Base-by-base conservation (phyloP, 2,888 invertebrate species). In the Hypomecis punctinalis region DNA sequence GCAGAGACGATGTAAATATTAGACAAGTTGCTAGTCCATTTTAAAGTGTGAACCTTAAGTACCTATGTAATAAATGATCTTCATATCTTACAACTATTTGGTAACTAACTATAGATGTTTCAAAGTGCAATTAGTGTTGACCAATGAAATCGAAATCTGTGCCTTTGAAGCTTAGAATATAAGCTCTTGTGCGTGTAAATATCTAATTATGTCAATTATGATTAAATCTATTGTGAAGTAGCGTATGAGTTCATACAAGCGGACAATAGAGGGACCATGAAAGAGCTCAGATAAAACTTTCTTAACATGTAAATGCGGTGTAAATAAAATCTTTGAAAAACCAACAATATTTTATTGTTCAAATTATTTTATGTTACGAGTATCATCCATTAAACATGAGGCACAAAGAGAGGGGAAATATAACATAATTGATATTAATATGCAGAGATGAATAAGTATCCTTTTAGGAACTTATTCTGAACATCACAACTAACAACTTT, bases 1-100 rank as follows among this genome's bases (percentile, higher is more conserved):
- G 66, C 70, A 76, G 73, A 77, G 72, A 78, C 75, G 68, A 76
- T 76, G 86, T 90, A 86, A 73, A 89, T 89, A 90, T 83, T 87
- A 89, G 85, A 81, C 75, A 82, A 84, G 82, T 79, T 87, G 88
- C 86, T 90, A 90, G 88, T 86, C 89, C 77, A 80, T 79, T 82
- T 79, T 79, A 79, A 79, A 79, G 33, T 10, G 74, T 75, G 76
- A 59, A 23, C 10, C 9, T n/a, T 60, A 60, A 56, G 60, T 52
- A 56, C 47, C 56, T 63, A 63, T 23, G 56, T 60, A 23, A 54
- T 58, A 58, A 56, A 52, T 61, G 39, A 63, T 53, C 42, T 54
- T 58, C 57, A 52, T 54, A 54, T 60, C 56, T 57, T 64, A 64
- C 54, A 56, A 59, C 63, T 63, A 63, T 7, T 60, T 39, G 23